Percentiles rank a stretch among this genome's conserved stretches.
Conservation (phyloP, 2,888 invertebrate genomes). For the Temnothorax ravouxi region DNA sequence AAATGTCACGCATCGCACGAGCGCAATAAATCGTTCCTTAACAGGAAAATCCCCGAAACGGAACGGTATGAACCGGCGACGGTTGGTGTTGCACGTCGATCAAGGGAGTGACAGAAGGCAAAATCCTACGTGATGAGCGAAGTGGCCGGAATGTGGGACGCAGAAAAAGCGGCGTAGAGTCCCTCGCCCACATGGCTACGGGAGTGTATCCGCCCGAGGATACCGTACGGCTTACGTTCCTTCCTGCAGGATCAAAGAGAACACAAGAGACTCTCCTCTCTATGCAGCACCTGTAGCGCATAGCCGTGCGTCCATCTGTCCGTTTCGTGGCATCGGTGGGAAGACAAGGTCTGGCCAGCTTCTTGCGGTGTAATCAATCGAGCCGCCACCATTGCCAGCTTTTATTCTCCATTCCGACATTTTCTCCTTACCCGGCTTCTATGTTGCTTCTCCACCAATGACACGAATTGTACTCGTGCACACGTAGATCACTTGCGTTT, state of each 20-base stretch:
- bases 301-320: slow-evolving; percentile 82
- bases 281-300: slow-evolving; percentile 81
- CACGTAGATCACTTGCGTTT: slow-evolving; percentile 25
- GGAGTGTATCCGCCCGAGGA: slow-evolving; percentile 63
- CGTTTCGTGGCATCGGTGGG: slow-evolving; percentile 76
- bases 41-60: slow-evolving; percentile 44
- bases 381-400: slow-evolving; percentile 76
- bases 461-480: slow-evolving; percentile 32
- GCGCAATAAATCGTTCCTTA: neutral
- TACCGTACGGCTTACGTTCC: slow-evolving; percentile 66
- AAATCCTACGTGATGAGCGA: slow-evolving; percentile 79
- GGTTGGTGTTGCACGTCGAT: slow-evolving; percentile 74
- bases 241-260: slow-evolving; percentile 78
- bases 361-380: slow-evolving; percentile 84
- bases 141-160: slow-evolving; percentile 82
- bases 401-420: slow-evolving; percentile 61
- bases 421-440: slow-evolving; percentile 52
- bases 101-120: slow-evolving; percentile 79
- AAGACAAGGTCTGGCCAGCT: slow-evolving; percentile 75
- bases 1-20: neutral
- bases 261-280: slow-evolving; percentile 63
- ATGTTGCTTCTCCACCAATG: slow-evolving; percentile 31
- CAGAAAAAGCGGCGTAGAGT: slow-evolving; percentile 77
- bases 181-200: slow-evolving; percentile 63
- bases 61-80: slow-evolving; percentile 42